Evolutionary conservation across 2,888 invertebrate genomes (phyloP).

Genomic region (Drosophila paranaensis): DNA sequence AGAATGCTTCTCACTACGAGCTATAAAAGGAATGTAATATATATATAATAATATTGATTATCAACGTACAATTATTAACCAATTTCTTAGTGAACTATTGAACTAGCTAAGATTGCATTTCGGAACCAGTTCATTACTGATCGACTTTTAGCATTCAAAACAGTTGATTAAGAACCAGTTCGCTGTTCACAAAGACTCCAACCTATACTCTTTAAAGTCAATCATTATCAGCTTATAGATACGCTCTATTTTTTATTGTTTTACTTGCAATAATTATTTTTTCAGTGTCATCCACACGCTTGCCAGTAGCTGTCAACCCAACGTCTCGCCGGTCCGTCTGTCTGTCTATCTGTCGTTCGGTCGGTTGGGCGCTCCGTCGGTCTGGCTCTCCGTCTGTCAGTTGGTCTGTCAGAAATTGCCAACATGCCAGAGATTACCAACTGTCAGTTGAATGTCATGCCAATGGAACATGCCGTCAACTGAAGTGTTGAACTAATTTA

Average conservation of each 20-base stretch:
- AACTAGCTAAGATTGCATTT: neutral
- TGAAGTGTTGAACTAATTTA: constrained; percentile 85
- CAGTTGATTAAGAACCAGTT: constrained; percentile 6
- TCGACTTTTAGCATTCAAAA: too few species aligned
- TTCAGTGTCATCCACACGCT: constrained; percentile 37
- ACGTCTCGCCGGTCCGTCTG: constrained; percentile 33
- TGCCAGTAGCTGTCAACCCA: constrained; percentile 44
- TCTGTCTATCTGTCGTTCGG: constrained; percentile 7
- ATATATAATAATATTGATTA: too few species aligned
- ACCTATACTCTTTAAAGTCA: neutral
- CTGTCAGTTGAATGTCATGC: constrained; percentile 84
- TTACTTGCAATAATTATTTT: constrained; percentile 11
- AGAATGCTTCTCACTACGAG: too few species aligned
- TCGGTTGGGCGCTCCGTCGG: constrained; percentile 14
- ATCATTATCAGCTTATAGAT: neutral
- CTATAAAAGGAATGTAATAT: too few species aligned
- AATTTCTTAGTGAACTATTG: neutral
- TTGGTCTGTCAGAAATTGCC: constrained; percentile 80
- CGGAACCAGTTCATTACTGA: neutral
- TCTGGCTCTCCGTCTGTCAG: constrained; percentile 50
- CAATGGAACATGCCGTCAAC: constrained; percentile 84
- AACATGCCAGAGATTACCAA: constrained; percentile 84
- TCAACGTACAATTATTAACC: too few species aligned
- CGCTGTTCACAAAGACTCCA: neutral
- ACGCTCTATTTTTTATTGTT: neutral